These are phyloP conservation scores for Sinella curviseta DNA, from an alignment of 1,140 invertebrate genomes.

Conservation along the genomic window DNA sequence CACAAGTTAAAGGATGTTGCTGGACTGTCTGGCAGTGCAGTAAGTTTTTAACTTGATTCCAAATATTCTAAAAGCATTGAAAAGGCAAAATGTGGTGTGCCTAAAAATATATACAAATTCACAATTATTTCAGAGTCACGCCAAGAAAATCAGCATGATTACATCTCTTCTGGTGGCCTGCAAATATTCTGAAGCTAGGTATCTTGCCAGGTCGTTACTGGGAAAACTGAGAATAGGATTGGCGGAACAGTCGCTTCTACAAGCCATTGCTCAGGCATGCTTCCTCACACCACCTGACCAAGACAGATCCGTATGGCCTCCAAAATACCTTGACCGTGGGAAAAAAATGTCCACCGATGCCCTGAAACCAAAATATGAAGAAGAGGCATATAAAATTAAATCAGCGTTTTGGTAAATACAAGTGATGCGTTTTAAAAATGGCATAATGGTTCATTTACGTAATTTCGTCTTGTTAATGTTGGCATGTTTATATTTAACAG, in stretches of 20 bases:
- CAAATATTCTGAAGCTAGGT: conserved; percentile 84
- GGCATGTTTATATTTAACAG: no score
- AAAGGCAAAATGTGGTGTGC: no score
- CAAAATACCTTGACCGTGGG: conserved; percentile 64
- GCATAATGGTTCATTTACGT: not conserved
- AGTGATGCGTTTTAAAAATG: not conserved
- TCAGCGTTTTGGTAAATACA: conserved; percentile 82
- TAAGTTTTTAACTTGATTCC: conserved; percentile 56
- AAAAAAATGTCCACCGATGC: conserved; percentile 66
- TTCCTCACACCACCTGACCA: conserved; percentile 69
- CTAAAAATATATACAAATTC: not conserved
- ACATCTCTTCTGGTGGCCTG: conserved; percentile 91
- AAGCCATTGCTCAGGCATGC: conserved; percentile 83
- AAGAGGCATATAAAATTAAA: conserved; percentile 78
- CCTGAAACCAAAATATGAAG: conserved; percentile 79
- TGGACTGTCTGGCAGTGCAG: conserved; percentile 75
- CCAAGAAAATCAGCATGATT: conserved; percentile 90
- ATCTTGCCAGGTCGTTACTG: conserved; percentile 84
- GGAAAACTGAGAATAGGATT: conserved; percentile 95
- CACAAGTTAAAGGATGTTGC: conserved; percentile 87
- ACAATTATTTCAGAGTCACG: conserved; percentile 54
- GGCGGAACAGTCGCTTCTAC: conserved; percentile 91
- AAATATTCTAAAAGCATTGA: no score
- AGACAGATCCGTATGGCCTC: conserved; percentile 60
- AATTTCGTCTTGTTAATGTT: conserved; percentile 50